These are phyloP conservation scores for Bhutanitis thaidina DNA, from an alignment of 2,888 invertebrate genomes.

Conservation along the genomic window DNA sequence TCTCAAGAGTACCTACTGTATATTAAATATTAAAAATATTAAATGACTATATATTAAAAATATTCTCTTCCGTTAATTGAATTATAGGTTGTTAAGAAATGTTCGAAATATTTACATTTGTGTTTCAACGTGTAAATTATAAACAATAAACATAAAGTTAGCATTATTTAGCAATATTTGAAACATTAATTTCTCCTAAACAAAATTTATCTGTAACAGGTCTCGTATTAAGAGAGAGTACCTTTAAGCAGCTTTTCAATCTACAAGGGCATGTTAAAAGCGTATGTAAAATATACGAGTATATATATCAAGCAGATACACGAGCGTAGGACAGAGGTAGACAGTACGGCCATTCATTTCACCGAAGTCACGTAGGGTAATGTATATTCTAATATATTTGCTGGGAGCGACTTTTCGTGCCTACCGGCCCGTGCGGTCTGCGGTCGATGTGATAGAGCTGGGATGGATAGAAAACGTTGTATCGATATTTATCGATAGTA, in stretches of 20 bases:
- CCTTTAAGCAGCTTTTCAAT: constrained; percentile 31
- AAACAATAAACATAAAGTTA: too few species aligned
- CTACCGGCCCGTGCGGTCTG: constrained; percentile 74
- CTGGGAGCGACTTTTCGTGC: constrained; percentile 76
- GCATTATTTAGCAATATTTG: neutral
- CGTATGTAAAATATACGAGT: constrained; percentile 26
- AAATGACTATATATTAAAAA: too few species aligned
- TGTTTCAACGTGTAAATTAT: too few species aligned
- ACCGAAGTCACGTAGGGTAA: constrained; percentile 72
- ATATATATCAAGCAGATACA: constrained; percentile 33
- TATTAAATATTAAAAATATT: too few species aligned
- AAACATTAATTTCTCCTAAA: too few species aligned
- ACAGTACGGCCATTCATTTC: constrained; percentile 65
- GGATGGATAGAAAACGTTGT: constrained; percentile 22
- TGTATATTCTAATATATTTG: constrained; percentile 81
- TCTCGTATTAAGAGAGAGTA: constrained; percentile 1
- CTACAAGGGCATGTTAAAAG: constrained; percentile 28
- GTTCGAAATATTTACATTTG: too few species aligned
- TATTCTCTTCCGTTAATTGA: too few species aligned
- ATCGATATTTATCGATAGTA: too few species aligned
- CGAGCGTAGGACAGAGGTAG: constrained; percentile 39
- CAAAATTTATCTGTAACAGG: constrained; percentile 14
- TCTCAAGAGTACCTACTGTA: too few species aligned
- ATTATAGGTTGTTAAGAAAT: too few species aligned
- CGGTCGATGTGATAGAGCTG: constrained; percentile 52